These are phyloP conservation scores for Myzus persicae DNA, from an alignment of 1,140 invertebrate genomes.

Conservation along the genomic window DNA sequence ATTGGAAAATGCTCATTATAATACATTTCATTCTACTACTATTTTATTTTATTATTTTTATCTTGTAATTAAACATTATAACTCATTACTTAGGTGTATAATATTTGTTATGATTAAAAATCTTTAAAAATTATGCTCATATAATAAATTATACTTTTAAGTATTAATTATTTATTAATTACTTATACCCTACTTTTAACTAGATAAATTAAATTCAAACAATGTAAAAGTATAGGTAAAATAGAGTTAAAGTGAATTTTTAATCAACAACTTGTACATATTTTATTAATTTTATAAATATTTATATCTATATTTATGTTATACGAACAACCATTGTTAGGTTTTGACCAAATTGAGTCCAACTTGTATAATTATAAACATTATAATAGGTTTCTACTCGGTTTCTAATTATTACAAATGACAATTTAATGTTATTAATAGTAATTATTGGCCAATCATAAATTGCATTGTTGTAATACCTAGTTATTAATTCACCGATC, in stretches of 20 bases:
- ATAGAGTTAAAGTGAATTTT: not conserved
- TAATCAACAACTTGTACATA: not conserved
- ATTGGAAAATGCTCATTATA: constrained; percentile 51
- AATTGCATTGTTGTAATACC: not conserved
- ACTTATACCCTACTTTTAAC: too few relatives aligned
- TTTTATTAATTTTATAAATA: not conserved
- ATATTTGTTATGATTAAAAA: not conserved
- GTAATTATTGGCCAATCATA: too few relatives aligned
- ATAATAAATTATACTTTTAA: too few relatives aligned
- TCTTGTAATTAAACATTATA: not conserved
- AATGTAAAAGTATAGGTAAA: not conserved
- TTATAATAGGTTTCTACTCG: too few relatives aligned
- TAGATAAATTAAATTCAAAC: not conserved
- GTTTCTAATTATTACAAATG: too few relatives aligned
- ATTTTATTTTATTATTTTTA: constrained; percentile 51
- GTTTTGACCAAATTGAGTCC: not conserved
- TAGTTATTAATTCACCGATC: too few relatives aligned
- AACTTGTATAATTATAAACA: not conserved
- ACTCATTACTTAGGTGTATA: not conserved
- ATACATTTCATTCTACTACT: constrained; percentile 39
- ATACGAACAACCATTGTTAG: not conserved
- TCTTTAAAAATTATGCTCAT: not conserved
- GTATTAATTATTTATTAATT: too few relatives aligned
- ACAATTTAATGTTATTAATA: too few relatives aligned
- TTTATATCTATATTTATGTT: not conserved